Base-by-base conservation (phyloP, 53 echinoderm and acorn worm genomes). In the Hippasteria phrygiana region DNA sequence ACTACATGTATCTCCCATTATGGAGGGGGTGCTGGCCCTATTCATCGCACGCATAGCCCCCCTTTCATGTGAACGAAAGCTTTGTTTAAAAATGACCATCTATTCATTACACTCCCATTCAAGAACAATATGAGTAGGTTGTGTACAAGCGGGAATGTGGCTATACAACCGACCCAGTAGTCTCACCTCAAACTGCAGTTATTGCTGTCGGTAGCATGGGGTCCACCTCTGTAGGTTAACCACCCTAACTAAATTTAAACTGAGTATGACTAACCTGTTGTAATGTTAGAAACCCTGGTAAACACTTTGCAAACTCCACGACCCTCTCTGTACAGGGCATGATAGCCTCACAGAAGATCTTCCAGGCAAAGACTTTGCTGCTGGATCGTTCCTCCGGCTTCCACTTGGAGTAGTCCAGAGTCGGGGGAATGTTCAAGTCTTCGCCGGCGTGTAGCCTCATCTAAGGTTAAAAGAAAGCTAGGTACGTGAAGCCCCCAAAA, bases 271-370 rank as follows among this genome's bases (percentile, higher is more conserved):
- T 34, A 46, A 98, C 99, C 96, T 98, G 99, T 53, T 88, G 78
- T 38, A 98, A 67, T 48, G 78, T 91, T 62, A 91, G 88, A 55
- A 98, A 98, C 29, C 99, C 99, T 12, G 99, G 99, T 46, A 96
- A 78, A 78, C 95, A 96, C 62, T 96, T 98, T 27, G 96, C 96
- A 86, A 98, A 96, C 70, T 98, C 96, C 18, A 98, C 96, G 0
- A 98, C 94, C 41, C 89, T 92, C 74, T 96, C 89, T 7, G 91
- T 87, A 47, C 94, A 88, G 0, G 99, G 95, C 78, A 92, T 89
- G 20, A 95, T 88, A 3, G 95, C 88, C 59, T 98, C 99, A 34
- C 92, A 67, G 85, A 95, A 98, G n/a, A 89, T 43, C 86, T 89
- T 98, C 99, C 99, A 98, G 28, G 93, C 92, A 36, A 92, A 83